These are phyloP conservation scores for Plecturocebus donacophilus DNA, from an alignment of 2,113 vertebrate genomes.

Conservation along the genomic window DNA sequence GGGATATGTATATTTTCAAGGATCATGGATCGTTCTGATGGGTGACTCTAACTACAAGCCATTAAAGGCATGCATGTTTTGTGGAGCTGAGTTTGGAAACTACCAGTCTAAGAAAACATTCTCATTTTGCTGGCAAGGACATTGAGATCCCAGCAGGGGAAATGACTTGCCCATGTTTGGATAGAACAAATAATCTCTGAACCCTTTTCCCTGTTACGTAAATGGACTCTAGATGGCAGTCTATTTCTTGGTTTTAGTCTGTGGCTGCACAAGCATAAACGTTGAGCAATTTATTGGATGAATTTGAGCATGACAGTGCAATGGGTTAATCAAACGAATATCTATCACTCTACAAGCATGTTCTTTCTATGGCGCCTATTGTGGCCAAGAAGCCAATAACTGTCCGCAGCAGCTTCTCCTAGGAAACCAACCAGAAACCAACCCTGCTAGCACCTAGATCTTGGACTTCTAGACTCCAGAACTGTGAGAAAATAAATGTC, in stretches of 20 bases:
- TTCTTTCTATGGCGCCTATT: not conserved
- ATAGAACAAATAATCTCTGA: not conserved
- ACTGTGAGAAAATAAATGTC: not conserved
- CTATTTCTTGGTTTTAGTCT: not conserved
- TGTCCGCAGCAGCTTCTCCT: not conserved
- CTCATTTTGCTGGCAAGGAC: not conserved
- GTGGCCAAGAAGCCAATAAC: not conserved
- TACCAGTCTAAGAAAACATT: not conserved
- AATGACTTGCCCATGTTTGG: not conserved
- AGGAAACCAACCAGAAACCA: not conserved
- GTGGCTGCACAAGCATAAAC: not conserved
- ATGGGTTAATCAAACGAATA: not conserved
- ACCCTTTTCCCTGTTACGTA: not conserved
- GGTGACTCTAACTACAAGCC: not conserved
- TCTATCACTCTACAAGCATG: not conserved
- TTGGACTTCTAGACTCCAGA: not conserved
- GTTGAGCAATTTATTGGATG: not conserved
- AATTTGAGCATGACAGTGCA: not conserved
- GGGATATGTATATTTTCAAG: not conserved
- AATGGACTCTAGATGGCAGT: conserved; percentile 21
- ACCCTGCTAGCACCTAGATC: not conserved
- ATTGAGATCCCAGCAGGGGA: not conserved
- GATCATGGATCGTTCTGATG: not conserved
- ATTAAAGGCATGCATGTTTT: not conserved
- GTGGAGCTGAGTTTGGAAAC: not conserved